These are phyloP conservation scores for Eurystomus glaucurus DNA, from an alignment of 2,797 vertebrate species.

Conservation along the genomic window DNA sequence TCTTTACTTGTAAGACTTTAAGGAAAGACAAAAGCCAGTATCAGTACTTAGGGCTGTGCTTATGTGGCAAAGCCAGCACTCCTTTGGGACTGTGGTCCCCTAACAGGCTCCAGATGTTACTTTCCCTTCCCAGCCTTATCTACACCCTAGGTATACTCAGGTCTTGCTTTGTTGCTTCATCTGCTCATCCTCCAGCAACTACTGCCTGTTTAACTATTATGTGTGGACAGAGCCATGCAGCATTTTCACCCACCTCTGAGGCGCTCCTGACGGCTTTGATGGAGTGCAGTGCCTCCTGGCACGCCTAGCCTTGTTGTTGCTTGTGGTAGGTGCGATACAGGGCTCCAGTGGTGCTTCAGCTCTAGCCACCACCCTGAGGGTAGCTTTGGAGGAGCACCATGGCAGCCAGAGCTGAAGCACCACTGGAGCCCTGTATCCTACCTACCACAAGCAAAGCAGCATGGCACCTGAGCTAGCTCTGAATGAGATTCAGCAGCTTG, in stretches of 20 bases:
- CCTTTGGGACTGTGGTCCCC: background rate
- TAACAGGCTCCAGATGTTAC: background rate
- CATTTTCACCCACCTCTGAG: background rate
- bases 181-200: background rate
- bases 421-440: background rate
- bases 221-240: background rate
- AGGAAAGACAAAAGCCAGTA: background rate
- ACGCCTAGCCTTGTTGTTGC: background rate
- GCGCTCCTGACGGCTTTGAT: background rate
- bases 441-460: fast-evolving
- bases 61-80: background rate
- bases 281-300: fast-evolving
- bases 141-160: background rate
- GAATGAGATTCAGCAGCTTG: background rate
- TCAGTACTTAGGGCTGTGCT: background rate
- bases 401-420: background rate
- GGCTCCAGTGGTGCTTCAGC: background rate
- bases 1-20: background rate
- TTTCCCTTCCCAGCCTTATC: background rate
- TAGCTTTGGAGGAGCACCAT: background rate
- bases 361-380: too few relatives aligned
- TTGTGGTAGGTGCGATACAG: background rate
- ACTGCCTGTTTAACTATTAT: background rate
- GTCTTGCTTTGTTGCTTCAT: background rate
- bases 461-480: background rate